Percentiles rank a stretch among this genome's conserved stretches.
These are phyloP conservation scores for Phacellophora camtschatica DNA, from an alignment of 30 jellyfish, hydroid and myxozoan genomes.

Conservation along the genomic window DNA sequence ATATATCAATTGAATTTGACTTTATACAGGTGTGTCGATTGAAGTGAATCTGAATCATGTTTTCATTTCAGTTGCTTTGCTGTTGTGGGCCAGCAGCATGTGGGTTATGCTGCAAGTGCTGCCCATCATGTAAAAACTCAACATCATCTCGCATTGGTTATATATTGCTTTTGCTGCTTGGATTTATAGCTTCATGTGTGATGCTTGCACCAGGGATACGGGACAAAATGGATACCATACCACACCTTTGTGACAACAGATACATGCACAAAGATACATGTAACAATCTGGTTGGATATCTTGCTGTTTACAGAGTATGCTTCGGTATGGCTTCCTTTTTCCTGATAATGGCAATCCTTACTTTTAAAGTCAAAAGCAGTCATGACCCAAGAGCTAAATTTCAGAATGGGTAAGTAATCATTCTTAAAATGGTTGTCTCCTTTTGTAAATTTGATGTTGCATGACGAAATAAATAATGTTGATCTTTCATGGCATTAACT, in stretches of 20 bases:
- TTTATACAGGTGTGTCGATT: neutral
- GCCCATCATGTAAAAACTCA: conserved; percentile 91
- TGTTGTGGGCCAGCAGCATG: conserved; percentile 97
- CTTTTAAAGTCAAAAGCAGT: conserved; percentile 75
- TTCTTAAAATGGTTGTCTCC: no score
- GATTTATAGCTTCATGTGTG: conserved; percentile 79
- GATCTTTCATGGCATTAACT: no score
- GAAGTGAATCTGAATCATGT: neutral
- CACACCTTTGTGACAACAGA: conserved; percentile 74
- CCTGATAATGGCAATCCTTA: conserved; percentile 67
- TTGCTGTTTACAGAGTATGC: conserved; percentile 94
- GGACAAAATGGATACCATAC: conserved; percentile 71
- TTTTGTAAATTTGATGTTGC: no score
- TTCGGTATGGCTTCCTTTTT: conserved; percentile 91
- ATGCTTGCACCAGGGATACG: conserved; percentile 90
- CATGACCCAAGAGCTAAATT: conserved; percentile 81
- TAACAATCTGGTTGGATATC: conserved; percentile 83
- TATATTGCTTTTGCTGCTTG: conserved; percentile 66
- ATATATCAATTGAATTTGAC: no score
- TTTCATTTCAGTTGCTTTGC: conserved; percentile 69
- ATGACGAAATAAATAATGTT: no score
- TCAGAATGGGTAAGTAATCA: conserved; percentile 91
- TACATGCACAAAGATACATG: conserved; percentile 63
- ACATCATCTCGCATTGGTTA: conserved; percentile 85
- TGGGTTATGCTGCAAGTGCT: conserved; percentile 84